Percentiles rank a stretch among this genome's conserved stretches.
Conservation (phyloP, 53 echinoderm and acorn worm genomes). For the Mesocentrotus franciscanus region DNA sequence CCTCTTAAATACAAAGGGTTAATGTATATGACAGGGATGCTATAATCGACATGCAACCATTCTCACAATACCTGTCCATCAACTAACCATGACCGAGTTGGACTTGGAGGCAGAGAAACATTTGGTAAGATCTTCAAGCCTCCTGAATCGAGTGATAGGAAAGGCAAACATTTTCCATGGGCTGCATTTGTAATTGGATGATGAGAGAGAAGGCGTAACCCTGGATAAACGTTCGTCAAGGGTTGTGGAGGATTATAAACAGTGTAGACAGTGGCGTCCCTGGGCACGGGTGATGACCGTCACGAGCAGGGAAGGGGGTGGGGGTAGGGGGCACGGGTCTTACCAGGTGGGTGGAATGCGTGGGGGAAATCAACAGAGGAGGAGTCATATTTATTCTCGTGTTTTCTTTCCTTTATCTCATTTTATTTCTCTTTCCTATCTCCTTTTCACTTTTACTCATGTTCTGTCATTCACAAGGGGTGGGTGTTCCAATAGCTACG, state of each 20-base stretch:
- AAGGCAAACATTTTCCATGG: constrained; percentile 50
- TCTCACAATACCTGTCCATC: constrained; percentile 12
- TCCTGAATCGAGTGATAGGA: background rate
- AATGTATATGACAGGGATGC: background rate
- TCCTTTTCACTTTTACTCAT: background rate
- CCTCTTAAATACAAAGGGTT: background rate
- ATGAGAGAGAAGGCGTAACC: constrained; percentile 31
- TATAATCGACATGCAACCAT: background rate
- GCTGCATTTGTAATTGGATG: constrained; percentile 33
- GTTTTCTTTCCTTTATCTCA: background rate
- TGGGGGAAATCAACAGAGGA: background rate
- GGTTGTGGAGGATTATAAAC: constrained; percentile 4
- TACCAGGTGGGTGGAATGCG: background rate
- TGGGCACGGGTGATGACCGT: background rate
- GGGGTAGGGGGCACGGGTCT: background rate
- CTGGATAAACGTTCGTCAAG: background rate
- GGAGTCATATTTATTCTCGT: background rate
- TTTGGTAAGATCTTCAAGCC: constrained; percentile 37
- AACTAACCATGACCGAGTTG: constrained; percentile 32
- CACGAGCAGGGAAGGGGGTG: background rate
- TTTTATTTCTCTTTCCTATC: background rate
- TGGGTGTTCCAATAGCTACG: background rate
- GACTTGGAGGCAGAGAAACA: constrained; percentile 17
- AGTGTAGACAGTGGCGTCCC: background rate
- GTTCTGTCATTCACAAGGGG: background rate